phyloP scores from a whole-genome alignment of 2,888 invertebrate species.

The Shargacucullia verbasci region DNA sequence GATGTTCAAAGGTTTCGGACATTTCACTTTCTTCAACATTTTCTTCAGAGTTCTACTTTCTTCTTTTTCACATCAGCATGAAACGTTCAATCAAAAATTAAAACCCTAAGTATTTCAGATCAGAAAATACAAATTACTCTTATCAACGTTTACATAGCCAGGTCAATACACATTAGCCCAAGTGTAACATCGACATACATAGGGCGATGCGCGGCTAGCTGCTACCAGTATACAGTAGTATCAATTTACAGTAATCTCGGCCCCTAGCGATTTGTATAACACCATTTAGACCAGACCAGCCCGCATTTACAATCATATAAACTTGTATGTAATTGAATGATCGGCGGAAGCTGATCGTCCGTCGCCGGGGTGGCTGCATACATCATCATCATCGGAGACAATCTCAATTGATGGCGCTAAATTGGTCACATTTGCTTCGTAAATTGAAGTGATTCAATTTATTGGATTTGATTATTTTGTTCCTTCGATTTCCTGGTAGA shows the following conservation, averaged over 20 bases:
- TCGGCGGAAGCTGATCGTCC: slow-evolving; percentile 77
- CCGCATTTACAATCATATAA: slow-evolving; percentile 68
- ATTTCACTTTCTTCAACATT: too few species aligned
- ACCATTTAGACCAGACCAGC: slow-evolving; percentile 63
- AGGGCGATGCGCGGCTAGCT: slow-evolving; percentile 47
- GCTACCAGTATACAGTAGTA: slow-evolving; percentile 54
- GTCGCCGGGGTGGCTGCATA: slow-evolving; percentile 76
- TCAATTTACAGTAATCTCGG: slow-evolving; percentile 71
- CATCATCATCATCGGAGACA: slow-evolving; percentile 78
- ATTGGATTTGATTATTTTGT: slow-evolving; percentile 55
- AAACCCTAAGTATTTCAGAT: too few species aligned
- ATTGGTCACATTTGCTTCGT: slow-evolving; percentile 63
- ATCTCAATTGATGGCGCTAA: slow-evolving; percentile 72
- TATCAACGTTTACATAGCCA: too few species aligned
- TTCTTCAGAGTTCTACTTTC: too few species aligned
- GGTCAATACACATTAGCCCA: background rate
- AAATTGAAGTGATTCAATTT: slow-evolving; percentile 58
- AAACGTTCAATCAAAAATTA: too few species aligned
- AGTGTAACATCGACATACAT: slow-evolving; percentile 18
- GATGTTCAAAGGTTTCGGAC: too few species aligned
- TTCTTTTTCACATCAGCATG: too few species aligned
- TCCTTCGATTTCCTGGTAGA: slow-evolving; percentile 44
- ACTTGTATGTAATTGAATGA: slow-evolving; percentile 78
- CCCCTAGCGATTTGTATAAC: slow-evolving; percentile 66
- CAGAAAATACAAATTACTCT: too few species aligned